Conservation (phyloP, 2,888 invertebrate species). For the Crepidodera aurea region DNA sequence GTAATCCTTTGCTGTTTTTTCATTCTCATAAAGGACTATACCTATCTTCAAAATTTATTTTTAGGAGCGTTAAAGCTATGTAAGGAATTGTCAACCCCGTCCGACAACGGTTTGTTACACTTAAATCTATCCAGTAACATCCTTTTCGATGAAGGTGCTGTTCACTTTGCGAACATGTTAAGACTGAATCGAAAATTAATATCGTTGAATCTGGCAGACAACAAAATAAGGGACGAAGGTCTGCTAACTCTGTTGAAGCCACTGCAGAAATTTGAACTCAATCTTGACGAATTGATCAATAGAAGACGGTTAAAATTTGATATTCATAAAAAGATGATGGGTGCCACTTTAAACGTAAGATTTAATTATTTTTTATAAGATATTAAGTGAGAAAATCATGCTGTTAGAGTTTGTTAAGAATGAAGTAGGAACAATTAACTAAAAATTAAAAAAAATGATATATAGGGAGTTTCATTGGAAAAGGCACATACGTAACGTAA, state of each 20-base stretch:
- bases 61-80: background rate
- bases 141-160: constrained; percentile 54
- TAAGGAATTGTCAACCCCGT: background rate
- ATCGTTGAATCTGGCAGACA: constrained; percentile 53
- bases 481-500: too few species aligned
- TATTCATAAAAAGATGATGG: constrained; percentile 26
- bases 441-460: too few species aligned
- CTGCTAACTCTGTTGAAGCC: constrained; percentile 42
- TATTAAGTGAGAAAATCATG: too few species aligned
- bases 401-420: too few species aligned
- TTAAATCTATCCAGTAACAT: constrained; percentile 58
- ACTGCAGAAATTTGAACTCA: constrained; percentile 51
- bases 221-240: constrained; percentile 51
- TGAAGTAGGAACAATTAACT: too few species aligned
- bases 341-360: background rate
- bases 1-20: too few species aligned
- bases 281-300: constrained; percentile 53
- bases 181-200: constrained; percentile 51
- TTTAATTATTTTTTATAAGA: too few species aligned
- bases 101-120: constrained; percentile 45
- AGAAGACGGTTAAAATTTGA: constrained; percentile 40
- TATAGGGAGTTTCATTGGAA: too few species aligned
- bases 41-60: too few species aligned
- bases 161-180: constrained; percentile 52
- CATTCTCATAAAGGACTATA: too few species aligned